phyloP scores from a whole-genome alignment of 2,797 vertebrate genomes.

The Scolopax bukidnonensis region DNA sequence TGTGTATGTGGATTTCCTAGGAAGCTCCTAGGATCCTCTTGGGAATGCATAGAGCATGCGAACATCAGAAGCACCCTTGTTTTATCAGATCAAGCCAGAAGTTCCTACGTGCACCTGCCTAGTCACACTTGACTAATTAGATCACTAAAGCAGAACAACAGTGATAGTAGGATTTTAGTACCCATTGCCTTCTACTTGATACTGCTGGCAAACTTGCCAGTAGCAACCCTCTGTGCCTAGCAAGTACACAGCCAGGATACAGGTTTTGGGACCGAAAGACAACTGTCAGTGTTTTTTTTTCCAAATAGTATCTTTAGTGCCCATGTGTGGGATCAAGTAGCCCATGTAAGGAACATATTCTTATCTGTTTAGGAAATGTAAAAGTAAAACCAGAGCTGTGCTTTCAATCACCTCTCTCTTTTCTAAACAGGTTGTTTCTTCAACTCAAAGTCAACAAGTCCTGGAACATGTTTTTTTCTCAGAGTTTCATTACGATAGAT shows the following conservation, averaged over 20 bases:
- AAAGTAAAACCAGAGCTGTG: neutral
- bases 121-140: neutral
- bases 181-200: neutral
- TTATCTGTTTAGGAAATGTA: neutral
- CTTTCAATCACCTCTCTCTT: neutral
- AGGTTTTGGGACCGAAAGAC: neutral
- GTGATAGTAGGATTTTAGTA: neutral
- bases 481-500: neutral
- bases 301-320: neutral
- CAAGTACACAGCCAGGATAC: neutral
- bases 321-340: neutral
- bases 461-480: neutral
- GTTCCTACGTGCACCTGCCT: neutral
- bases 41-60: neutral
- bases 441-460: neutral
- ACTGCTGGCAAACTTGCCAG: neutral
- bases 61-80: neutral
- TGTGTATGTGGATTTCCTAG: accelerated
- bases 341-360: neutral
- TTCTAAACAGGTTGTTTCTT: neutral
- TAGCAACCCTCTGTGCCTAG: neutral
- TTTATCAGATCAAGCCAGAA: neutral
- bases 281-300: neutral
- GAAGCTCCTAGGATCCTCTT: neutral
- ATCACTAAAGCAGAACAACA: neutral